Percentiles rank a stretch among this genome's conserved stretches.
Evolutionary conservation across 2,113 vertebrate genomes (phyloP).

Genomic region (Centropristis striata): DNA sequence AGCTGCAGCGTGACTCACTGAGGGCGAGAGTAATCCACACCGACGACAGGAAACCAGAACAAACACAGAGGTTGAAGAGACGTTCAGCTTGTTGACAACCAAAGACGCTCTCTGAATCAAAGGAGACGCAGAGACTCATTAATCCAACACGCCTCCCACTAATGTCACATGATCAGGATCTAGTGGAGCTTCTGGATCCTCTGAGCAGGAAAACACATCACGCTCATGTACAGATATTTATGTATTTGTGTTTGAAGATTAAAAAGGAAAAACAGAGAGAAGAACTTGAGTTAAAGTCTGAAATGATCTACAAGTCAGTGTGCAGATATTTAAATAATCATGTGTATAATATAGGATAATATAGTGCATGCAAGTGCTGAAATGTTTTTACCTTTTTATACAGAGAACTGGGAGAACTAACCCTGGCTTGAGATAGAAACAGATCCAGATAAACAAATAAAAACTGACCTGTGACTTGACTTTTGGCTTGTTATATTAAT

Average conservation of each 20-base stretch:
- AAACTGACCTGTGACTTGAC: too few relatives aligned
- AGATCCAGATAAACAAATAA: too few relatives aligned
- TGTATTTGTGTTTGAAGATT: not conserved
- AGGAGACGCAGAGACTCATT: not conserved
- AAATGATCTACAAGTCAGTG: not conserved
- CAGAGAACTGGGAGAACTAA: too few relatives aligned
- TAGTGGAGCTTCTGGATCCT: not conserved
- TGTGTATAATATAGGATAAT: too few relatives aligned
- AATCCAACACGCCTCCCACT: not conserved
- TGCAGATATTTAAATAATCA: too few relatives aligned
- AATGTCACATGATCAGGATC: not conserved
- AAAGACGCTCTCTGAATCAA: not conserved
- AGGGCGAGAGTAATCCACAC: constrained; percentile 21
- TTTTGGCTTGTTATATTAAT: too few relatives aligned
- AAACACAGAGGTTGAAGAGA: constrained; percentile 16
- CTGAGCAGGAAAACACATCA: too few relatives aligned
- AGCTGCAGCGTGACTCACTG: constrained; percentile 47
- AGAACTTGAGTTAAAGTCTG: not conserved
- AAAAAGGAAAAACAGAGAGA: not conserved
- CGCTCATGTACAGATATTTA: not conserved
- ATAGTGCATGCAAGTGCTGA: too few relatives aligned
- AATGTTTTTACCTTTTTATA: too few relatives aligned
- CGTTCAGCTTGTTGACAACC: not conserved
- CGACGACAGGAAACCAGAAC: not conserved
- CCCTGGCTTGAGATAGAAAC: too few relatives aligned